Base-by-base conservation (phyloP, 2,888 invertebrate species). In the Ochropleura leucogaster region DNA sequence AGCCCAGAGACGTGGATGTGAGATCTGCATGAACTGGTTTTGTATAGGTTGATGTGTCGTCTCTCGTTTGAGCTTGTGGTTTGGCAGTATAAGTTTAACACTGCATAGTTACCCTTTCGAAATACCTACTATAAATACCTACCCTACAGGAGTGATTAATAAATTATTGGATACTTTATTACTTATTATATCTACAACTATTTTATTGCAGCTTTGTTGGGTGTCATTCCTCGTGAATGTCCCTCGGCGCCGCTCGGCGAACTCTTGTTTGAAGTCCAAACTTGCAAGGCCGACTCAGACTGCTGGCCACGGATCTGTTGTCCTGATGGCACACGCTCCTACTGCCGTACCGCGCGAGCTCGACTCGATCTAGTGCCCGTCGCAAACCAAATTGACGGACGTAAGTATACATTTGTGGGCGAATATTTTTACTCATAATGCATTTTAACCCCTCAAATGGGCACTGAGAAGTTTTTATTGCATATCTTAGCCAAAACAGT, bases 271-370 rank as follows among this genome's bases (percentile, higher is more conserved):
- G 97, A 98, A 76, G 97, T 98, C 20, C 97, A 97, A 90, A 97
- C 97, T 74, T 98, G 98, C 89, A 95, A 96, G 85, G 95, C 94
- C 0, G 98, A 98, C 89, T 93, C 96, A 20, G 98, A 98, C 88
- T 98, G 98, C 92, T 97, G 97, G 97, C 98, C 98, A 18, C 96
- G 98, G 46, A 97, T 98, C 74, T 98, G 98, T 92, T 98, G 98
- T 85, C 98, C 98, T 0, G 98, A 98, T 90, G 97, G 97, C 84
- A 93, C 93, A 4, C 97, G 97, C 68, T 97, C 97, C 83, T 98
- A 98, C 91, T 98, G 98, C 90, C 97, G 98, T 84, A 98, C 98
- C 7, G 97, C 98, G 5, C 96, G 97, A 67, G 97, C 98, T 6
- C 95, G 97, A 67, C 96, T 98, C 78, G 97, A 98, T 80, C 96